A percentile compares a stretch with the other conserved stretches of the same genome.
Evolutionary conservation across 1,140 invertebrate species (phyloP).

Genomic region (Drosophila baimaii): DNA sequence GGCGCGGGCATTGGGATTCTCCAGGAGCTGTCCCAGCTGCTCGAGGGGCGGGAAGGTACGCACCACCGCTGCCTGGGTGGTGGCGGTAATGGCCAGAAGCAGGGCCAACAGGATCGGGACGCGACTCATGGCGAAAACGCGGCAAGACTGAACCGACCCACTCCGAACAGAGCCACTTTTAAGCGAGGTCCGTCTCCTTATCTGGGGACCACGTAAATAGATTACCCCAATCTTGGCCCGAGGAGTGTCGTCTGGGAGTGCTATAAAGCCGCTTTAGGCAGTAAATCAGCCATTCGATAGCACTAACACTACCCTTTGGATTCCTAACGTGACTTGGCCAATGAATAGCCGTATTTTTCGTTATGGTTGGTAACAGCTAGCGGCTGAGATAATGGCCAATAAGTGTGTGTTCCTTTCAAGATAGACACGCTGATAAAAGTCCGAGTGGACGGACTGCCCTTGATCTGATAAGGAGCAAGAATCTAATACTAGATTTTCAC

Average conservation of each 20-base stretch:
- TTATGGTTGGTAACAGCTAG: constrained; percentile 24
- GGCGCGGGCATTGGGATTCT: constrained; percentile 56
- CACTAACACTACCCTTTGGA: constrained; percentile 1
- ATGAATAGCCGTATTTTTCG: neutral
- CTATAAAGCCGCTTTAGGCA: constrained; percentile 23
- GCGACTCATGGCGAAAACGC: constrained; percentile 63
- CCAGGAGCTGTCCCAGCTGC: constrained; percentile 40
- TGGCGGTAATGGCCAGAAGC: constrained; percentile 37
- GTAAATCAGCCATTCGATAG: constrained; percentile 41
- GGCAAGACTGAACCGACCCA: constrained; percentile 48
- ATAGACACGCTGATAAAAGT: constrained; percentile 36
- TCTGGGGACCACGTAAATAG: constrained; percentile 42
- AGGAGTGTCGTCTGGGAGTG: constrained; percentile 15
- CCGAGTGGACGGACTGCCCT: constrained; percentile 14
- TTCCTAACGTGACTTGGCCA: constrained; percentile 9
- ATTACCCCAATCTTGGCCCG: constrained; percentile 57
- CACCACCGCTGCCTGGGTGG: constrained; percentile 50
- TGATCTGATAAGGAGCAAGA: constrained; percentile 13
- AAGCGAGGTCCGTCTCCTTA: constrained; percentile 50
- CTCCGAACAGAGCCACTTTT: constrained; percentile 45
- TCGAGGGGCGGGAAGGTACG: constrained; percentile 56
- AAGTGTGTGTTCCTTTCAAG: constrained; percentile 17
- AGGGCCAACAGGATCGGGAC: constrained; percentile 43
- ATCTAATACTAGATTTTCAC: neutral
- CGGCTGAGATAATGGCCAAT: constrained; percentile 21